These are phyloP conservation scores for Piaya cayana DNA, from an alignment of 2,113 vertebrate species.

Conservation along the genomic window DNA sequence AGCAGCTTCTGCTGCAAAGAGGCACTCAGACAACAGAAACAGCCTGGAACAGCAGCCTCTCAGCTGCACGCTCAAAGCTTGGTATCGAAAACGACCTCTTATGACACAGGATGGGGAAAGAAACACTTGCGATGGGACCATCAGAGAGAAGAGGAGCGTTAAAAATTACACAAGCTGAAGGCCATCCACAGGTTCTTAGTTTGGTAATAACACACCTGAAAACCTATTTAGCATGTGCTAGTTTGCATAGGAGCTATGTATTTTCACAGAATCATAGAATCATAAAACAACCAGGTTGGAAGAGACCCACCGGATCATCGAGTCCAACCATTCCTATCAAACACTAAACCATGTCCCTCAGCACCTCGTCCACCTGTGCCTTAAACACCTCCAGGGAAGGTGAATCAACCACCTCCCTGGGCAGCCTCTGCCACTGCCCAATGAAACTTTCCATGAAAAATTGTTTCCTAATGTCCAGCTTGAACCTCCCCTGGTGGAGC, in stretches of 20 bases:
- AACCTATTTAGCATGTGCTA: not conserved
- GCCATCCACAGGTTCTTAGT: not conserved
- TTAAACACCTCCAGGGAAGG: too few species aligned
- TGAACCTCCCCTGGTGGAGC: too few species aligned
- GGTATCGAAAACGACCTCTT: not conserved
- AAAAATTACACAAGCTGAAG: not conserved
- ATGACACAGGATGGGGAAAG: accelerated
- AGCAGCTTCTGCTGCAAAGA: not conserved
- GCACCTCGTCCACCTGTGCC: too few species aligned
- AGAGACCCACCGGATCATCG: too few species aligned
- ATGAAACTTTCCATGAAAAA: too few species aligned
- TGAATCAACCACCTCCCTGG: too few species aligned
- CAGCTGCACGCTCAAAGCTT: not conserved
- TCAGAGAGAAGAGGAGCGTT: not conserved
- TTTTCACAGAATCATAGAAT: too few species aligned
- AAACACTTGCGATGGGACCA: accelerated
- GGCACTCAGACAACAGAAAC: not conserved
- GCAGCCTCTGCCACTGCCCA: too few species aligned
- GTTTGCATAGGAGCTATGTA: not conserved
- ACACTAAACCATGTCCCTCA: too few species aligned
- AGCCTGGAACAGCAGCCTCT: not conserved
- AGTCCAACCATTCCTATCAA: too few species aligned
- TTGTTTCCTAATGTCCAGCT: too few species aligned
- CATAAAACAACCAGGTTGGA: too few species aligned
- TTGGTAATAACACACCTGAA: not conserved